Percentiles rank a stretch among this genome's conserved stretches.
Evolutionary conservation across 2,888 invertebrate species (phyloP).

Genomic region (Camptogramma bilineatum): DNA sequence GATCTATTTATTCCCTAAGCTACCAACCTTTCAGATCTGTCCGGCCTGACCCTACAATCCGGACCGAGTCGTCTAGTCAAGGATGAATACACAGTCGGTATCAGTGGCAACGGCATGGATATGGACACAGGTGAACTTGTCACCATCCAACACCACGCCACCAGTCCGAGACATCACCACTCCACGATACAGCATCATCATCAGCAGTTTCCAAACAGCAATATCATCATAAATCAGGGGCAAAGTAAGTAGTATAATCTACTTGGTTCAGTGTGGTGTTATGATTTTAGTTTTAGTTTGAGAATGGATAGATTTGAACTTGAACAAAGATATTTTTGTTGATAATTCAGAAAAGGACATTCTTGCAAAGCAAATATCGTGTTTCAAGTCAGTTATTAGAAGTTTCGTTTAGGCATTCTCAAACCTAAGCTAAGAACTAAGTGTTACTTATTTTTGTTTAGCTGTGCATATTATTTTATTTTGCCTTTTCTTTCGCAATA

Average conservation of each 20-base stretch:
- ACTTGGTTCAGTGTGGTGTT: neutral
- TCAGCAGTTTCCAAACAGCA: conserved; percentile 76
- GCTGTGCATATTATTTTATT: conserved; percentile 62
- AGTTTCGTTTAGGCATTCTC: conserved; percentile 22
- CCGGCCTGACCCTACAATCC: conserved; percentile 95
- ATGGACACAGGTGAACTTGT: conserved; percentile 82
- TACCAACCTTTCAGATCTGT: conserved; percentile 89
- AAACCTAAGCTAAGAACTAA: conserved; percentile 23
- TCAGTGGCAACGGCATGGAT: conserved; percentile 86
- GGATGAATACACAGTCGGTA: conserved; percentile 95
- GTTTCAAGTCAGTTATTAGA: neutral
- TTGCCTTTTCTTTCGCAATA: conserved; percentile 70
- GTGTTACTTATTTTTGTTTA: conserved; percentile 55
- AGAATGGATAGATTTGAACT: conserved; percentile 14
- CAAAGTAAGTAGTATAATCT: conserved; percentile 71
- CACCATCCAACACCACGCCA: conserved; percentile 81
- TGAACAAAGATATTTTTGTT: neutral
- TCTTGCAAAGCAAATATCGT: neutral
- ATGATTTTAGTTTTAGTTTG: conserved; percentile 33
- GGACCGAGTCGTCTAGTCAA: conserved; percentile 94
- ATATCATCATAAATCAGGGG: conserved; percentile 80
- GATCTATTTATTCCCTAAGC: conserved; percentile 23
- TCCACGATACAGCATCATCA: conserved; percentile 76
- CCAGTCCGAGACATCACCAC: conserved; percentile 80
- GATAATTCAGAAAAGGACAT: no score